Percentiles rank a stretch among this genome's conserved stretches.
These are phyloP conservation scores for Drosophila peninsularis DNA, from an alignment of 2,888 invertebrate genomes.

Conservation along the genomic window DNA sequence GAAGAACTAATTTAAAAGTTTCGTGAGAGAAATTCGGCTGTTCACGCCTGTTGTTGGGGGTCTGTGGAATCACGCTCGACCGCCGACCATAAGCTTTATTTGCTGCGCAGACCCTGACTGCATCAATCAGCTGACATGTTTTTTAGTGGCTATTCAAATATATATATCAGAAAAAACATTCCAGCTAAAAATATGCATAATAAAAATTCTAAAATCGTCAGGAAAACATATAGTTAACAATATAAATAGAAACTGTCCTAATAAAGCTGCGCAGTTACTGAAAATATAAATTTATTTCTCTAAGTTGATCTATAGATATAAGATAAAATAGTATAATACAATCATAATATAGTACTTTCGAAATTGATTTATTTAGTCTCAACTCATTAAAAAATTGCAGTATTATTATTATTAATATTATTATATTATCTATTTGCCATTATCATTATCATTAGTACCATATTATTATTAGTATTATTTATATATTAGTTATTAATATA, in stretches of 20 bases:
- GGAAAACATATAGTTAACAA: constrained; percentile 5
- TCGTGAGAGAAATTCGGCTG: constrained; percentile 20
- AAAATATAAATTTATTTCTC: not conserved
- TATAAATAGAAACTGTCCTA: constrained; percentile 4
- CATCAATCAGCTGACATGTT: constrained; percentile 22
- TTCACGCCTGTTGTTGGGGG: not conserved
- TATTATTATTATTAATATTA: not conserved
- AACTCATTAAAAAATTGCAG: not conserved
- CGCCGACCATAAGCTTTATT: constrained; percentile 30
- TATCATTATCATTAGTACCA: no score
- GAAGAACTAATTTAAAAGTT: constrained; percentile 16
- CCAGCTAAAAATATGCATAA: constrained; percentile 42
- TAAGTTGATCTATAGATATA: not conserved
- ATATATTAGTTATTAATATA: not conserved
- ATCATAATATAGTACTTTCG: not conserved
- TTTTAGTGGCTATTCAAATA: constrained; percentile 18
- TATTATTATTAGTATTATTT: not conserved
- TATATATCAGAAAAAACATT: constrained; percentile 15
- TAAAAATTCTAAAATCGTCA: not conserved
- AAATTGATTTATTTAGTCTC: not conserved
- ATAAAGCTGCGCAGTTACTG: not conserved
- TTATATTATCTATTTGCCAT: no score
- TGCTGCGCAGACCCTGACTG: constrained; percentile 27
- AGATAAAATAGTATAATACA: no score
- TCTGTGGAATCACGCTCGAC: constrained; percentile 40